Percentiles rank a stretch among this genome's conserved stretches.
Evolutionary conservation across 2,113 vertebrate genomes (phyloP).

Genomic region (Rutilus rutilus): DNA sequence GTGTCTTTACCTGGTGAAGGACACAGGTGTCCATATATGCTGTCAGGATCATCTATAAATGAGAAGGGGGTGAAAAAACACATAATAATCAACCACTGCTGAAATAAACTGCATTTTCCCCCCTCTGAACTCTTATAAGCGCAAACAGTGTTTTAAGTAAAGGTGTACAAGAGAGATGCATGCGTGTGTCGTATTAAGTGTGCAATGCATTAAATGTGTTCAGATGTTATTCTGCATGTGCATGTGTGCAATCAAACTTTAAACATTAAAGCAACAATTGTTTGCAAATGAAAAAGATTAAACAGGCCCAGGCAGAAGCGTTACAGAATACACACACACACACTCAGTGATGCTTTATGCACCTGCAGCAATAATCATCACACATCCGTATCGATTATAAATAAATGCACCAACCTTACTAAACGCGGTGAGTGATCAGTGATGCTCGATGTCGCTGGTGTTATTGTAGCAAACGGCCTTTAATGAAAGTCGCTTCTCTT

Average conservation of each 20-base stretch:
- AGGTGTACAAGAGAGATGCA: not conserved
- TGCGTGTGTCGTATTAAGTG: not conserved
- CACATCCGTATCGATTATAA: not conserved
- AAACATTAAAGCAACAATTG: not conserved
- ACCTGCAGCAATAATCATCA: not conserved
- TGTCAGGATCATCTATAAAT: constrained; percentile 48
- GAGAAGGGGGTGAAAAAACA: not conserved
- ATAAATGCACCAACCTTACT: constrained; percentile 2
- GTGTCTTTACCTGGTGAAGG: constrained; percentile 52
- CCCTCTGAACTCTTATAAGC: not conserved
- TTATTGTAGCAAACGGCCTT: not conserved
- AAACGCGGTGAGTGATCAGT: not conserved
- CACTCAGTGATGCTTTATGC: not conserved
- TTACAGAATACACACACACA: not conserved
- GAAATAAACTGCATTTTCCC: not conserved
- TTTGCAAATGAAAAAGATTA: not conserved
- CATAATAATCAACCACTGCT: not conserved
- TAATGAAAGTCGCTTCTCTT: not conserved
- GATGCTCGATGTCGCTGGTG: not conserved
- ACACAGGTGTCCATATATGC: constrained; percentile 42
- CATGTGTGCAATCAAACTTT: not conserved
- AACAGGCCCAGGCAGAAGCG: not conserved
- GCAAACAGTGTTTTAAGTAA: not conserved
- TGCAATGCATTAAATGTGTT: no score
- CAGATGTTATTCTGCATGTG: not conserved